Base-by-base conservation (phyloP, 1,140 invertebrate species). In the Drusus annulatus region DNA sequence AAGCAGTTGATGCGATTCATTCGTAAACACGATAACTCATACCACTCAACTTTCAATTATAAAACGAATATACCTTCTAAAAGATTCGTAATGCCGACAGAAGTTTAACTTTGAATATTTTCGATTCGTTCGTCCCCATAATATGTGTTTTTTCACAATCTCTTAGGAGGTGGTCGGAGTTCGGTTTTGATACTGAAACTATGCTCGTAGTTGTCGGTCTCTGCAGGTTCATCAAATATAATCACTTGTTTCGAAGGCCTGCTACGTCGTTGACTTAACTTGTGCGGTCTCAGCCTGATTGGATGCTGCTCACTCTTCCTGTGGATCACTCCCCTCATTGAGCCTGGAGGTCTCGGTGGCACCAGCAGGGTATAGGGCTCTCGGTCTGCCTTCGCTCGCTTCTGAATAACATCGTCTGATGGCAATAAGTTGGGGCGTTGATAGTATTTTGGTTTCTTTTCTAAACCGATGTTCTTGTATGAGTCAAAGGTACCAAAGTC, bases 291-390 rank as follows among this genome's bases (percentile, higher is more conserved):
- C 75, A 85, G 77, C 50, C 86, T 85, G n/a, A 85, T 85, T 15
- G 78, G 84, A 65, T 80, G 83, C 79, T 86, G 88, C n/a, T 89
- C 87, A 68, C 62, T 76, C 80, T 87, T 88, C 52, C 80, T 84
- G 63, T 85, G 84, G 16, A 77, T 73, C 19, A 58, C 52, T 69
- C 5, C 19, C 58, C 86, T 86, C 65, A 82, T 82, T 6, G 84
- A 83, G 31, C 81, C 81, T 21, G 85, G 85, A 45, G 84, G 86
- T 6, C 87, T 86, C 23, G 89, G 89, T 52, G 89, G 88, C 83
- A 88, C 88, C 51, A 90, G 78, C 13, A 90, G 79, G 62, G 88
- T 88, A 83, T 90, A 87, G 16, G 89, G 89, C 78, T 89, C 88
- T 8, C 83, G 83, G 4, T 86, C 77, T 54, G 79, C 80, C 81